Evolutionary conservation across 2,113 vertebrate genomes (phyloP), one percentile per base, ranked within the genome.

Genomic region (Pavo muticus): DNA sequence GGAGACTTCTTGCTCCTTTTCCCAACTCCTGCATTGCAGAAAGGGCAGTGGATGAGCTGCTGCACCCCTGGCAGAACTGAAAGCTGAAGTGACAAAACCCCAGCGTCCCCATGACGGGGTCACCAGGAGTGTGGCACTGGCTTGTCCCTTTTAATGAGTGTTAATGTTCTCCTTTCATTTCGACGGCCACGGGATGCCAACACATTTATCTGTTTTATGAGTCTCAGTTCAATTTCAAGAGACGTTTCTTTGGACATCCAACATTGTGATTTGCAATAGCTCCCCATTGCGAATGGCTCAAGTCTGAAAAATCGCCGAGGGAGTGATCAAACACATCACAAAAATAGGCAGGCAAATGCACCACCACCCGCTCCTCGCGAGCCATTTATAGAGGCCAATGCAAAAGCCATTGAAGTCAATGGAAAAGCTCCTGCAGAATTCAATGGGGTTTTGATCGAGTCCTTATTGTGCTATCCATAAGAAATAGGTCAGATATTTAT

Each of bases 401-500:
- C 94, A 90, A 95, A 96, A 96, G 91, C 90, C 93, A 94, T 64
- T 95, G 93, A 97, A 96, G 88, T 88, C 95, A 80, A 97, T 78
- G 95, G 95, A 95, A 97, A 97, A 88, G 21, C 94, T 94, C 93
- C 95, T 75, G 96, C 95, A 29, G 95, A 86, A 95, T 97, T 97
- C 95, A 95, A 95, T 95, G 94, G 93, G 61, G 88, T 95, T 97
- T 97, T 97, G 95, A 97, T 95, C 93, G 76, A 96, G 94, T 86
- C 95, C 96, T 97, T 95, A 96, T 95, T 97, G 95, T 95, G 94
- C 93, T 90, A 94, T 84, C 93, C 90, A 84, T 95, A 93, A 97
- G 91, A 96, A 97, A 96, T 96, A 95, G 93, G 94, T 94, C 95
- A 97, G 96, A 96, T 95, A 95, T 94, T 97, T 96, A 95, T 96